A percentile compares a stretch with the other conserved stretches of the same genome.
phyloP scores from a whole-genome alignment of 2,797 vertebrate genomes.

The Pterois miles region DNA sequence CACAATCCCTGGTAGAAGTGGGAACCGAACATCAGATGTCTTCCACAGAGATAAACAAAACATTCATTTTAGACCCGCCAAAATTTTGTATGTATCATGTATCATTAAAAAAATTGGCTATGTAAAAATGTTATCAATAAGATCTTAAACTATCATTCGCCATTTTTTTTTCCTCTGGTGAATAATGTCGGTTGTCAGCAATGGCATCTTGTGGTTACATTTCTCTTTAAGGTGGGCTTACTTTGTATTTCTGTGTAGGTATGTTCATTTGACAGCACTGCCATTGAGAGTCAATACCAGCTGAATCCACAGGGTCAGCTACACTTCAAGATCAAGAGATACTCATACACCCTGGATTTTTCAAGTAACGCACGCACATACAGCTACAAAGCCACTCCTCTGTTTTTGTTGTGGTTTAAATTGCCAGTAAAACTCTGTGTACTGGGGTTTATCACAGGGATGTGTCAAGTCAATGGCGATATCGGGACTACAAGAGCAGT shows the following conservation, averaged over 20 bases:
- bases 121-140: background rate
- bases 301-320: conserved; percentile 60
- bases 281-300: conserved; percentile 72
- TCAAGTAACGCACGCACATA: conserved; percentile 46
- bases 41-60: too few species aligned
- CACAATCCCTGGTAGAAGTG: too few species aligned
- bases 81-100: too few species aligned
- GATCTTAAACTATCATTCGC: background rate
- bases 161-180: background rate
- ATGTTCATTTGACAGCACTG: conserved; percentile 66
- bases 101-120: too few species aligned
- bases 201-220: background rate
- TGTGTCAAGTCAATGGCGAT: conserved; percentile 67
- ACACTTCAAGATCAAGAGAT: conserved; percentile 42
- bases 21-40: too few species aligned
- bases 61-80: too few species aligned
- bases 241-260: conserved; percentile 42
- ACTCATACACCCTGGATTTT: conserved; percentile 68
- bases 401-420: background rate
- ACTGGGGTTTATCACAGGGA: conserved; percentile 59
- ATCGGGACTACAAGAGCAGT: conserved; percentile 50
- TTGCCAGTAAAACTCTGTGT: background rate
- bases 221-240: background rate
- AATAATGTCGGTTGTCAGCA: background rate
- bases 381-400: background rate